Percentiles rank a stretch among this genome's conserved stretches.
Evolutionary conservation across 2,888 invertebrate species (phyloP).

Genomic region (Agonopterix heracliana): DNA sequence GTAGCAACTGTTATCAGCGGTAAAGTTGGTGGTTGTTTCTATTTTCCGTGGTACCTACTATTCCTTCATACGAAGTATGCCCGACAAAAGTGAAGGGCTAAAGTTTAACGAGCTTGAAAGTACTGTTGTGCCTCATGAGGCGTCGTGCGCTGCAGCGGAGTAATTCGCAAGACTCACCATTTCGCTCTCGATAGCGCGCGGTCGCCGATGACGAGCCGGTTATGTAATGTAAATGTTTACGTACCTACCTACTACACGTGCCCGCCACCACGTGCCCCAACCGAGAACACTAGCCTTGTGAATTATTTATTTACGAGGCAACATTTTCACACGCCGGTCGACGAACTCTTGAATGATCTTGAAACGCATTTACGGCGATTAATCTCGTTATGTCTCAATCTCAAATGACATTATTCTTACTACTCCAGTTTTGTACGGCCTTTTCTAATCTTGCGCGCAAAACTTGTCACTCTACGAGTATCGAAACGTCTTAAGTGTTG

Average conservation of each 20-base stretch:
- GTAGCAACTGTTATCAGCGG: too few species aligned
- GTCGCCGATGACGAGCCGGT: slow-evolving; percentile 70
- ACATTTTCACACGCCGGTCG: slow-evolving; percentile 76
- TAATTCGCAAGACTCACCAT: slow-evolving; percentile 48
- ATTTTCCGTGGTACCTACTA: not conserved
- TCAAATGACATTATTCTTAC: slow-evolving; percentile 37
- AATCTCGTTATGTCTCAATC: slow-evolving; percentile 54
- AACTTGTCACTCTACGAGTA: not conserved
- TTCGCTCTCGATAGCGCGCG: slow-evolving; percentile 63
- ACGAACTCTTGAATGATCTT: slow-evolving; percentile 70
- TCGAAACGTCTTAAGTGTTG: too few species aligned
- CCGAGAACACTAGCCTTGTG: slow-evolving; percentile 75
- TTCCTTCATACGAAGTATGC: not conserved
- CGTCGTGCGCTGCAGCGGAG: slow-evolving; percentile 26
- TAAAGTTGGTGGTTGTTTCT: too few species aligned
- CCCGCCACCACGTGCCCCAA: slow-evolving; percentile 67
- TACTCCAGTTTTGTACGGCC: slow-evolving; percentile 20
- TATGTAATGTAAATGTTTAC: slow-evolving; percentile 75
- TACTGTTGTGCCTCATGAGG: slow-evolving; percentile 5
- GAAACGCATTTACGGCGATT: slow-evolving; percentile 69
- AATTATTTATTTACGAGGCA: slow-evolving; percentile 76
- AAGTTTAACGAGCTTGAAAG: slow-evolving; percentile 2
- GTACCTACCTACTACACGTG: slow-evolving; percentile 71
- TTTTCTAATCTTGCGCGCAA: slow-evolving; percentile 15
- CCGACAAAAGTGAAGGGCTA: slow-evolving; percentile 11